Evolutionary conservation across 2,113 vertebrate genomes (phyloP).

Genomic region (Porphyrio hochstetteri): DNA sequence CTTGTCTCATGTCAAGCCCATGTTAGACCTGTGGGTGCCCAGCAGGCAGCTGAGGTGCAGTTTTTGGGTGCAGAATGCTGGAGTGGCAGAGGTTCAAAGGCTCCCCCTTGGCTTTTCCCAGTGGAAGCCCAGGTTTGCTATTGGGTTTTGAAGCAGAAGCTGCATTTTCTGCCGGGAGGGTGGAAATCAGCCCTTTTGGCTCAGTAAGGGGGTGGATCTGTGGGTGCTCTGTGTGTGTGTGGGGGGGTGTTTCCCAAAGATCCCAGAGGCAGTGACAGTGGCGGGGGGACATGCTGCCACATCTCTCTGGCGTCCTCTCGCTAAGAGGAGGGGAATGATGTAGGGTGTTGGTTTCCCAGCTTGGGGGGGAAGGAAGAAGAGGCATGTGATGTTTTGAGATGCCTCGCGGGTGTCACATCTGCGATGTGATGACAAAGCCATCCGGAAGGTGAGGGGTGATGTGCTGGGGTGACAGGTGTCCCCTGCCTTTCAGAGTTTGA

Average conservation of each 20-base stretch:
- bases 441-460: neutral
- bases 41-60: fast-evolving
- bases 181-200: neutral
- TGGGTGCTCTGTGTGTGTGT: too few species aligned
- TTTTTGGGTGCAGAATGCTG: neutral
- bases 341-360: fast-evolving
- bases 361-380: neutral
- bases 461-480: neutral
- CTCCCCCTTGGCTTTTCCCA: neutral
- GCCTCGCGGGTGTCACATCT: fast-evolving
- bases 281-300: neutral
- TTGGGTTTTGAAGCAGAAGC: neutral
- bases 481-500: slow-evolving; percentile 85
- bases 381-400: neutral
- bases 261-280: neutral
- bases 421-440: neutral
- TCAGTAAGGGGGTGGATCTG: neutral
- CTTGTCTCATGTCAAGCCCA: neutral
- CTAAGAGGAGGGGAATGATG: neutral
- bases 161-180: neutral
- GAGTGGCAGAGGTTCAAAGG: neutral
- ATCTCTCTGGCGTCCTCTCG: neutral
- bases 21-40: neutral
- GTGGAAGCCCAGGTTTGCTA: neutral
- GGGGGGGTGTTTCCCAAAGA: neutral